Conservation (phyloP, 2,888 invertebrate genomes). For the Synergus gifuensis region DNA sequence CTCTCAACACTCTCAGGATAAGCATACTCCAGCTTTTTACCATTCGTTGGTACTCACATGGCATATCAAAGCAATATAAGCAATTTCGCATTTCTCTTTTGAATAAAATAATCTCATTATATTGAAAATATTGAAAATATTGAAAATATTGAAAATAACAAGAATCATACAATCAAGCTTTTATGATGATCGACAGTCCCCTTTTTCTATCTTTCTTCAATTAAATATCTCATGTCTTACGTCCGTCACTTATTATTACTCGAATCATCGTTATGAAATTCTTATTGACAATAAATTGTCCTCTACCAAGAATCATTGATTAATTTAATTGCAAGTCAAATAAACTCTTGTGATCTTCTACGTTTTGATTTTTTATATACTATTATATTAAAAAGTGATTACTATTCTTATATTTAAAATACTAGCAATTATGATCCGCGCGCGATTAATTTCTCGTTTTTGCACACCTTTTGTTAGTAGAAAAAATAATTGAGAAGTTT, state of each 20-base stretch:
- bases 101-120: not conserved
- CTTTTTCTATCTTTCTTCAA: not conserved
- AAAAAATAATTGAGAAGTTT: no score
- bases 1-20: no score
- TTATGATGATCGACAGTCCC: slow-evolving; percentile 13
- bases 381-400: not conserved
- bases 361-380: no score
- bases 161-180: not conserved
- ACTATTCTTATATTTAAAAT: not conserved
- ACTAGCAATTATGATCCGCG: no score
- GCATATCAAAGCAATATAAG: no score
- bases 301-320: slow-evolving; percentile 27
- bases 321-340: slow-evolving; percentile 22
- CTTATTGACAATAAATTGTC: slow-evolving; percentile 11
- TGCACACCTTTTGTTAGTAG: no score
- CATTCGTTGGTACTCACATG: no score
- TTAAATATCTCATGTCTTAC: not conserved
- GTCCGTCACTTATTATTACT: no score
- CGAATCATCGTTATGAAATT: slow-evolving; percentile 23
- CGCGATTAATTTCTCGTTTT: no score
- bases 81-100: not conserved
- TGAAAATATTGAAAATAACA: not conserved
- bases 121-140: not conserved
- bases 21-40: no score
- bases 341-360: not conserved